phyloP scores from a whole-genome alignment of 1,140 invertebrate genomes.

The Dendrolimus punctatus region DNA sequence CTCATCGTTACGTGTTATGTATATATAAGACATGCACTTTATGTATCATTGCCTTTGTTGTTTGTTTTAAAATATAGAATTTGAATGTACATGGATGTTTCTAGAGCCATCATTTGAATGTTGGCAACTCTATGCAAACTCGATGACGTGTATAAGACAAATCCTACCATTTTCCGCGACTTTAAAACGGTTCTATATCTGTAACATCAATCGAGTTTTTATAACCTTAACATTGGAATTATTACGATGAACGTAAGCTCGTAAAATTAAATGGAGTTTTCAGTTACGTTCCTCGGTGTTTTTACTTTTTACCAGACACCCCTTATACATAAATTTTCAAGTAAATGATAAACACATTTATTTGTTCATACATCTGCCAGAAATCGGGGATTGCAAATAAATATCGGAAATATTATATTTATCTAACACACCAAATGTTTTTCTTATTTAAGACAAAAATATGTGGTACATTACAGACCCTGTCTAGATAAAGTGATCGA shows the following conservation, averaged over 20 bases:
- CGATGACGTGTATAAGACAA: neutral
- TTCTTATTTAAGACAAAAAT: too few species aligned
- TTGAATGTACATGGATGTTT: neutral
- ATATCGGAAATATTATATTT: neutral
- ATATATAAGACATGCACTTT: too few species aligned
- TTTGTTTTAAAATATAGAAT: too few species aligned
- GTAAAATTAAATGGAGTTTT: slow-evolving; percentile 17
- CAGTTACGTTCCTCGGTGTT: slow-evolving; percentile 4
- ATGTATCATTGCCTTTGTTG: too few species aligned
- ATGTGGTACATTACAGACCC: too few species aligned
- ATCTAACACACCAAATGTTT: too few species aligned
- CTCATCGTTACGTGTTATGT: too few species aligned
- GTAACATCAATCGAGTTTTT: slow-evolving; percentile 18
- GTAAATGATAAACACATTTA: slow-evolving; percentile 8
- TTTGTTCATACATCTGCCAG: slow-evolving; percentile 3
- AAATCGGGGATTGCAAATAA: neutral
- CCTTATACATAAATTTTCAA: slow-evolving; percentile 9
- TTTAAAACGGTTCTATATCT: slow-evolving; percentile 12
- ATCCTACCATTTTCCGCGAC: slow-evolving; percentile 1
- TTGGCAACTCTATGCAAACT: slow-evolving; percentile 2
- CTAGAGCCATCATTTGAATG: neutral
- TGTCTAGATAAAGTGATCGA: too few species aligned
- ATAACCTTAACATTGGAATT: slow-evolving; percentile 18
- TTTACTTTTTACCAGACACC: slow-evolving; percentile 9
- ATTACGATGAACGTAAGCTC: slow-evolving; percentile 11